Evolutionary conservation across 2,797 vertebrate genomes (phyloP), one percentile per base, ranked within the genome.

Genomic region (Anolis apletophallus): DNA sequence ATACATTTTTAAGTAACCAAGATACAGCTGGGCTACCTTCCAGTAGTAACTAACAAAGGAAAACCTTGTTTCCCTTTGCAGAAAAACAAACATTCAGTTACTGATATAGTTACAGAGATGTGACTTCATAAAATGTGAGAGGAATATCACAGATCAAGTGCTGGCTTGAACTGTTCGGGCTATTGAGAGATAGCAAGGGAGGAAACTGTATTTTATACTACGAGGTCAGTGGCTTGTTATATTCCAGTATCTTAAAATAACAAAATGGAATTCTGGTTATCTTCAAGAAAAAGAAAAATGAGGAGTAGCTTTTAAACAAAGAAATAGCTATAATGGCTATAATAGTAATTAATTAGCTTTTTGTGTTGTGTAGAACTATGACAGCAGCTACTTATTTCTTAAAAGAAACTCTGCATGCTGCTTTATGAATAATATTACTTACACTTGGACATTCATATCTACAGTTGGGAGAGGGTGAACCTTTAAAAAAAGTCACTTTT

Each of bases 361-460:
- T 61, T 61, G 6, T 6, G 21, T 1, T 11, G 61, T 26, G 26
- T 64, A 12, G 26, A 64, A 64, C 61, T 21, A 29, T 64, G 29
- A 11, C 61, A 64, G 61, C 23, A 29, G 6, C 61, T 64, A 64
- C 8, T 64, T 64, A 64, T 64, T 64, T 29, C 61, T 64, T 6
- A 21, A 59, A 19, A 57, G 4, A 4, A 57, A 59, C 17, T 29
- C 23, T 29, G 8, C 61, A 29, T 79, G 21, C 36, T 55, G 36
- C 17, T 85, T 85, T 73, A 57, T 80, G 57, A 9, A 67, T 73
- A 73, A 61, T 36, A 80, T 80, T 69, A 34, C 52, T 26, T 17
- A 17, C 26, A 78, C 40, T 85, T 67, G 40, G 34, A 8, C 23
- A 68, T 68, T 55, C 23, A 68, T 36, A 64, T 64, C 8, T 64